Evolutionary conservation across 2,797 vertebrate species (phyloP), one percentile per base, ranked within the genome.

Genomic region (Pipistrellus nathusii): DNA sequence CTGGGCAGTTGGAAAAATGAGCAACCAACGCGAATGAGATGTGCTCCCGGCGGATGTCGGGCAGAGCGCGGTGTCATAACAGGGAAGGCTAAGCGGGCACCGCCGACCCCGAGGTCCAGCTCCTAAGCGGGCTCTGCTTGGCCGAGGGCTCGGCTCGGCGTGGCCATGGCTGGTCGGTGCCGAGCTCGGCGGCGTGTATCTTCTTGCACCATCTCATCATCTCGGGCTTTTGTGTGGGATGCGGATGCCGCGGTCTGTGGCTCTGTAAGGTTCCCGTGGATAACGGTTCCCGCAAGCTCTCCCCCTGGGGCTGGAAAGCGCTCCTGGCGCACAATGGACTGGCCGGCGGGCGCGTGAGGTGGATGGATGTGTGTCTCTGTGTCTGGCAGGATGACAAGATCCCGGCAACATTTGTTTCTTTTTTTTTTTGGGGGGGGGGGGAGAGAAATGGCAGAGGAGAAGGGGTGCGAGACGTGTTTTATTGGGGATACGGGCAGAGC

Each of bases 171-270:
- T 62, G 87, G 87, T 91, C 83, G 44, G 90, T 95, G 96, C 93
- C 53, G 32, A 41, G 96, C 94, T 83, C 88, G 55, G 96, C 44
- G 44, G 44, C 95, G 91, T 91, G 91, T 35, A 89, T 94, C 95
- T 91, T 85, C 94, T 94, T 93, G 96, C 94, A 95, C 94, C 78
- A 35, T 96, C 96, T 93, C 72, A 95, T 93, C 78, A 35, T 96
- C 96, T 93, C 72, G 5, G 68, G 84, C 87, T 44, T 95, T 48
- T 77, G 82, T 89, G 96, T 96, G 1, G 94, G 64, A 91, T 94
- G 91, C 83, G 57, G 94, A 92, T 90, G 95, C 95, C 23, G n/a
- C 86, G 48, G 69, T 59, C 1, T 18, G 9, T 30, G 90, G 88
- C 84, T 92, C 88, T 72, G 94, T 92, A 92, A 90, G 59, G 81